phyloP scores from a whole-genome alignment of 2,888 invertebrate species.

The Anticlea derivata region DNA sequence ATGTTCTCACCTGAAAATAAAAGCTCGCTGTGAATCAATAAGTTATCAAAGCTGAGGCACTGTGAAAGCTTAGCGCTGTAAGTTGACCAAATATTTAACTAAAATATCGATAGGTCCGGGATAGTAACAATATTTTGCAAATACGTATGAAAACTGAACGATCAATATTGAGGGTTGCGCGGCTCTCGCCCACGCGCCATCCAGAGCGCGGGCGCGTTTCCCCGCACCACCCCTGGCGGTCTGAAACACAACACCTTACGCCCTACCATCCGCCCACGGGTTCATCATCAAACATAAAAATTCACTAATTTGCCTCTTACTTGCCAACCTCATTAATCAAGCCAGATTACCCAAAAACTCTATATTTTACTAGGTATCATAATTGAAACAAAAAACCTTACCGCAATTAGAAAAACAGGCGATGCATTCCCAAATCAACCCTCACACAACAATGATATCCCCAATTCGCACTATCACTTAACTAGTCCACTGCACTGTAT shows the following conservation, averaged over 20 bases:
- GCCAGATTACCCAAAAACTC: background rate
- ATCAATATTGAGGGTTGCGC: slow-evolving; percentile 73
- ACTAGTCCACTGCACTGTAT: slow-evolving; percentile 16
- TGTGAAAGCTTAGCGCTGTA: background rate
- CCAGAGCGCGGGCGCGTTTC: slow-evolving; percentile 55
- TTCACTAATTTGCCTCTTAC: too few species aligned
- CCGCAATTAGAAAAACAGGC: background rate
- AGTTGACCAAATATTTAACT: background rate
- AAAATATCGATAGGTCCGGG: slow-evolving; percentile 21
- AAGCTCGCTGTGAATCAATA: background rate
- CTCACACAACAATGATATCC: background rate
- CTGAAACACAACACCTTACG: slow-evolving; percentile 58
- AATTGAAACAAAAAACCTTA: background rate
- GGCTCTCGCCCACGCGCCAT: slow-evolving; percentile 48
- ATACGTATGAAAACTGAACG: slow-evolving; percentile 69
- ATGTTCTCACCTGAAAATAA: slow-evolving; percentile 8
- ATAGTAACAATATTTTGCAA: slow-evolving; percentile 51
- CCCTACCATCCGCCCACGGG: slow-evolving; percentile 58
- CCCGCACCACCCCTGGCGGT: slow-evolving; percentile 44
- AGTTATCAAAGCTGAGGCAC: background rate
- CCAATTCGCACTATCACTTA: background rate
- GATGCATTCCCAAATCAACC: background rate
- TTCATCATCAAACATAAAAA: slow-evolving; percentile 8
- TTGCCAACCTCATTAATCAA: too few species aligned
- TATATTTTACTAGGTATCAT: background rate